Base-by-base conservation (phyloP, 1,140 invertebrate genomes). In the Anadara kagoshimensis region DNA sequence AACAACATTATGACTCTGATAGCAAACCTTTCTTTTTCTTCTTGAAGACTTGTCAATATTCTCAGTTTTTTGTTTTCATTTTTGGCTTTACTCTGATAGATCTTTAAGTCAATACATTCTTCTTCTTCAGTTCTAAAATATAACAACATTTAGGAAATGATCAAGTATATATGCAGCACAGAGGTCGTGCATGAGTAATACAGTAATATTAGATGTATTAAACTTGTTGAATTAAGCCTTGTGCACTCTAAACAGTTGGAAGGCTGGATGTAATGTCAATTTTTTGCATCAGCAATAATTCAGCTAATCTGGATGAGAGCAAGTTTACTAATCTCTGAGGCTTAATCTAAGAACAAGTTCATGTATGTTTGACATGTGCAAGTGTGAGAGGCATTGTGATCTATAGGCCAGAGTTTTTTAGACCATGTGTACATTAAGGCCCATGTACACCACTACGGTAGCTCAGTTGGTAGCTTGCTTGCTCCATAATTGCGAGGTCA, bases 71-170 rank as follows among this genome's bases (percentile, higher is more conserved):
- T 93, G 87, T 97, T 97, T 0, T 95, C 89, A 88, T 97, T 94
- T 56, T 91, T 90, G 0, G 93, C 92, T 89, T 96, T 97, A 67
- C 93, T 91, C 69, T 92, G 87, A 86, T 94, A 98, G 1, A 92
- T 92, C 72, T 93, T 92, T 41, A 94, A 91, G 77, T 98, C 97
- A 69, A 93, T 93, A 74, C 91, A 91, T 90, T 99, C 97, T 43
- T 94, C 92, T 65, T 94, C 90, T 14, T 94, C 93, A 0, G 93
- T 91, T 56, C 94, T 86, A 75, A 72, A 86, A 78, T 43, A 72
- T 45, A 58, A 14, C 14, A 14, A n/a, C 2, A 12, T 1, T 18
- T 62, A 67, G 29, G 12, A 65, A 62, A 66, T 22, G 4, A 53
- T 47, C 49, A 45, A 41, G 7, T 16, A 47, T 10, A 47, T 10